A percentile compares a stretch with the other conserved stretches of the same genome.
Conservation (phyloP, 2,113 vertebrate species). For the Dryoscopus gambensis region DNA sequence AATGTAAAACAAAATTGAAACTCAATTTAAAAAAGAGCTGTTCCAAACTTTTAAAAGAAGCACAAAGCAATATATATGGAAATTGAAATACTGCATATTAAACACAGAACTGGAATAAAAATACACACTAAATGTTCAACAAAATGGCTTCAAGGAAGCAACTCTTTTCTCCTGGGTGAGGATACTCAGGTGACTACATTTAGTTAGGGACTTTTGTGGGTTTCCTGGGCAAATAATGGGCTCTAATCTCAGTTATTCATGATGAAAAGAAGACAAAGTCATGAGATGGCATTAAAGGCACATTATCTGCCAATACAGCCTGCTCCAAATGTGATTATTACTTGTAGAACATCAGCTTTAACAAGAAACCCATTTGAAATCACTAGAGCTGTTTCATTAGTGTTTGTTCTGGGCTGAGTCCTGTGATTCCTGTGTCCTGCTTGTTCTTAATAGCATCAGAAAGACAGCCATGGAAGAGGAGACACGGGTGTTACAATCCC, state of each 20-base stretch:
- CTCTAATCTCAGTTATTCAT: conserved; percentile 25
- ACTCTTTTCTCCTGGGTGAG: neutral
- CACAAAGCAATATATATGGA: neutral
- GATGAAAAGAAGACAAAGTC: neutral
- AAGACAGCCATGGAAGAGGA: neutral
- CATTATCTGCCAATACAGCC: conserved; percentile 25
- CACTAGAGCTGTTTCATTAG: conserved; percentile 13
- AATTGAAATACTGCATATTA: neutral
- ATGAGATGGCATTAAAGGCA: conserved; percentile 21
- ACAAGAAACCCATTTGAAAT: conserved; percentile 30
- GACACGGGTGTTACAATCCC: neutral
- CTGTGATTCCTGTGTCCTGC: neutral
- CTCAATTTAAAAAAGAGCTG: neutral
- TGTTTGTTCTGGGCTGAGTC: neutral
- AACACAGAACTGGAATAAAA: neutral
- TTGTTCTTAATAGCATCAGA: neutral
- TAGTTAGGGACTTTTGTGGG: neutral
- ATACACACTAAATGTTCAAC: neutral
- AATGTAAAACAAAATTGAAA: neutral
- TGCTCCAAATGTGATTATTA: conserved; percentile 31
- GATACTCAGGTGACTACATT: neutral
- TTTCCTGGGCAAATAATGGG: conserved; percentile 35
- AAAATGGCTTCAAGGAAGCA: neutral
- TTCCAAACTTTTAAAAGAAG: neutral
- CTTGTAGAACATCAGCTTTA: conserved; percentile 37